phyloP scores from a whole-genome alignment of 2,797 vertebrate genomes.

The Amazona ochrocephala region DNA sequence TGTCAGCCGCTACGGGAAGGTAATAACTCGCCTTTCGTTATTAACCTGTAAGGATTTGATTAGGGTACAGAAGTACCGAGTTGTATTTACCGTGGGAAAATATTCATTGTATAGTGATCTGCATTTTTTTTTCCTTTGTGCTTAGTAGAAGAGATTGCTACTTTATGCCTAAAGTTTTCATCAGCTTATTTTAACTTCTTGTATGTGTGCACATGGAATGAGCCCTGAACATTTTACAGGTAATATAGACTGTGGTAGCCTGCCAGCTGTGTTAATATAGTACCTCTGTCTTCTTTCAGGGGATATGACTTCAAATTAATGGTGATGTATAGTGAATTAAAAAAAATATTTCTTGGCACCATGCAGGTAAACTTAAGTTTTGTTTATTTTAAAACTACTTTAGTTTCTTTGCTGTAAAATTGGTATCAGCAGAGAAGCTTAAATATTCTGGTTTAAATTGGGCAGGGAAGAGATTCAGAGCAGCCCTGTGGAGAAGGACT shows the following conservation, averaged over 20 bases:
- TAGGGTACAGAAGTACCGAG: neutral
- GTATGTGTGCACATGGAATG: rapidly evolving
- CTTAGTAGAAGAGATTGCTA: neutral
- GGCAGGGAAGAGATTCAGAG: too few species aligned
- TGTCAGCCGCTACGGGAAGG: neutral
- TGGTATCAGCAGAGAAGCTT: neutral
- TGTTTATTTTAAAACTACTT: neutral
- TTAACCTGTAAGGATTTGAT: neutral
- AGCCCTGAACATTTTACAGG: neutral
- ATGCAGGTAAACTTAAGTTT: neutral
- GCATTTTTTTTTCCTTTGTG: neutral
- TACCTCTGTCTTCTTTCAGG: neutral
- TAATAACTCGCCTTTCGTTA: rapidly evolving
- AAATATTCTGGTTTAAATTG: neutral
- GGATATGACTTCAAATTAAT: neutral
- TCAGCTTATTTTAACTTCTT: neutral
- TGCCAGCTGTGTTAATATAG: neutral
- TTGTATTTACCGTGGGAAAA: neutral
- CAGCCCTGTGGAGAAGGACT: too few species aligned
- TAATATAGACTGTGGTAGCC: neutral
- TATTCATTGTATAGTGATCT: neutral
- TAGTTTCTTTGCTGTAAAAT: neutral
- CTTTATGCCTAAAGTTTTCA: neutral
- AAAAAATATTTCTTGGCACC: neutral
- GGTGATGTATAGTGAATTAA: neutral